Evolutionary conservation across 2,113 vertebrate species (phyloP).

Genomic region (Pontoporia blainvillei): DNA sequence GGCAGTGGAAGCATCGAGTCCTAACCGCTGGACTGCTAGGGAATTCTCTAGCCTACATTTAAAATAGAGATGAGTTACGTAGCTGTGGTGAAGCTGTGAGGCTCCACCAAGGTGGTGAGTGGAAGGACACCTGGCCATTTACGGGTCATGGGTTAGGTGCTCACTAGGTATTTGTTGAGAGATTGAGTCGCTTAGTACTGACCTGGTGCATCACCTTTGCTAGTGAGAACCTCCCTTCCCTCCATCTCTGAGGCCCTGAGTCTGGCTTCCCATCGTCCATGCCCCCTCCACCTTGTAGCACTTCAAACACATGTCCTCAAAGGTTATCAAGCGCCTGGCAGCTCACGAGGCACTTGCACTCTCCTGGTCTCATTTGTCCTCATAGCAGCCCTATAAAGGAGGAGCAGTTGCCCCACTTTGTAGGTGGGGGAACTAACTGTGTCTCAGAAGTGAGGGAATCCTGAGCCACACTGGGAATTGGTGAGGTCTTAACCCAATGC

Average conservation of each 20-base stretch:
- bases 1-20: background rate
- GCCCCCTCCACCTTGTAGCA: fast-evolving
- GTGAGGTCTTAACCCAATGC: background rate
- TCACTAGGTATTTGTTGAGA: background rate
- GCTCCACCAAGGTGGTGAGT: background rate
- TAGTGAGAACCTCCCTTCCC: background rate
- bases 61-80: background rate
- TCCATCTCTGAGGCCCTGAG: background rate
- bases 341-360: background rate
- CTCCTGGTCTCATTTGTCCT: background rate
- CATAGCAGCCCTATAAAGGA: background rate
- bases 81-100: background rate
- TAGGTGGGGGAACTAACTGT: background rate
- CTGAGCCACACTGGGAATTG: background rate
- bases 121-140: background rate
- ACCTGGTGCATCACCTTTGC: fast-evolving
- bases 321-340: too few relatives aligned
- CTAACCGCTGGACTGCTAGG: background rate
- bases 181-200: background rate
- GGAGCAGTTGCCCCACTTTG: background rate
- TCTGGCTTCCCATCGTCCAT: background rate
- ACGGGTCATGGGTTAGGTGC: background rate
- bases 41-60: background rate
- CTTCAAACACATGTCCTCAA: background rate
- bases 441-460: background rate